Conservation (phyloP, 2,797 vertebrate genomes). For the Brotula barbata region DNA sequence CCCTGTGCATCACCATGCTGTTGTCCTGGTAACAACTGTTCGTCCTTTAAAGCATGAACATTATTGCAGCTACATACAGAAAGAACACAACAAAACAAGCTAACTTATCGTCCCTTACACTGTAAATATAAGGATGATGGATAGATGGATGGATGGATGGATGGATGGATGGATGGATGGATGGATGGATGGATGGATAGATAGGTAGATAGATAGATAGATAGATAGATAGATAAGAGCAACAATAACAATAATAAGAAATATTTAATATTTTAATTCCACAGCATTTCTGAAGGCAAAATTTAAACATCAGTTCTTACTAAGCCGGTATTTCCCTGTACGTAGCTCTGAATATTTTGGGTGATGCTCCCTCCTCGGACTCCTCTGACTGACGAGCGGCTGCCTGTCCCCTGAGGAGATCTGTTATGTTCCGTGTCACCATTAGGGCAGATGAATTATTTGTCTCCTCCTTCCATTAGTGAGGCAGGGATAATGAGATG, state of each 20-base stretch:
- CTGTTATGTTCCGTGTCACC: slow-evolving; percentile 58
- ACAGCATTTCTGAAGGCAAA: neutral
- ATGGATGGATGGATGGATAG: too few relatives aligned
- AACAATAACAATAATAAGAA: too few relatives aligned
- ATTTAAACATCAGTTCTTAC: neutral
- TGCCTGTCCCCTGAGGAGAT: slow-evolving; percentile 39
- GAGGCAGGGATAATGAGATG: slow-evolving; percentile 67
- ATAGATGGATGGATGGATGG: too few relatives aligned
- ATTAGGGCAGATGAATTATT: slow-evolving; percentile 73
- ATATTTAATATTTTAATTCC: neutral
- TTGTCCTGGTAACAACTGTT: slow-evolving; percentile 47
- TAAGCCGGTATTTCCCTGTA: slow-evolving; percentile 18
- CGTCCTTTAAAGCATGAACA: slow-evolving; percentile 25
- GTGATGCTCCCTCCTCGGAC: too few relatives aligned
- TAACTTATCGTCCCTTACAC: too few relatives aligned
- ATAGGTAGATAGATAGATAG: too few relatives aligned
- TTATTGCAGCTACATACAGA: slow-evolving; percentile 10
- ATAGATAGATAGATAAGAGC: too few relatives aligned
- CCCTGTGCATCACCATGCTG: slow-evolving; percentile 26
- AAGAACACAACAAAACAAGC: slow-evolving; percentile 2
- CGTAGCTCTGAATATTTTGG: slow-evolving; percentile 24
- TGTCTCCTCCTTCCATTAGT: slow-evolving; percentile 71
- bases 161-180: too few relatives aligned
- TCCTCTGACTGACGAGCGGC: slow-evolving; percentile 50
- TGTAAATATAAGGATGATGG: too few relatives aligned